Conservation (phyloP, 1,140 invertebrate species). For the Zaprionus africanus region DNA sequence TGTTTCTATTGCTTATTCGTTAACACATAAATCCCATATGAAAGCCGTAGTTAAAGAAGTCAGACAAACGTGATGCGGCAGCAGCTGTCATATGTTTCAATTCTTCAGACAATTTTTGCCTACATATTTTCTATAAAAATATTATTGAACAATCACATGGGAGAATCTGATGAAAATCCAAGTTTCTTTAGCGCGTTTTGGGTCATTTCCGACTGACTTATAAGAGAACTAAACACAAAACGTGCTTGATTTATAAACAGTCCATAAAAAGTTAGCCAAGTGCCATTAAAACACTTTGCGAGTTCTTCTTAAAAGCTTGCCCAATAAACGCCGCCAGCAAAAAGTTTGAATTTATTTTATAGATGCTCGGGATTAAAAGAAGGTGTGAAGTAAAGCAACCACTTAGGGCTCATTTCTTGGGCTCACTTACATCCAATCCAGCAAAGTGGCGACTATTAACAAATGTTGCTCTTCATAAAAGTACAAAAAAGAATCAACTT, state of each 20-base stretch:
- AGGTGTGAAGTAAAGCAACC: constrained; percentile 15
- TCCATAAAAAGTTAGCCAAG: constrained; percentile 30
- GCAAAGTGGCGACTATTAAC: background rate
- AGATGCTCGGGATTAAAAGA: background rate
- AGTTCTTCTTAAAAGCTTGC: constrained; percentile 12
- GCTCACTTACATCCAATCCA: background rate
- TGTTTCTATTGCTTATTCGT: constrained; percentile 15
- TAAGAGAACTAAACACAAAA: background rate
- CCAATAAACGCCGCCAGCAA: background rate
- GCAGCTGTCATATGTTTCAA: constrained; percentile 9
- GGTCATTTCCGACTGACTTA: background rate
- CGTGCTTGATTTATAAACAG: constrained; percentile 32
- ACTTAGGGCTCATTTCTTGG: constrained; percentile 1
- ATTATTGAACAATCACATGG: background rate
- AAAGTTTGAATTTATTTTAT: constrained; percentile 27
- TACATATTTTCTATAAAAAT: constrained; percentile 11
- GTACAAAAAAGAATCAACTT: background rate
- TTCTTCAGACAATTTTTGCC: constrained; percentile 8
- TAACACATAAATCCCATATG: constrained; percentile 35
- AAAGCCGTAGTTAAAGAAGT: background rate
- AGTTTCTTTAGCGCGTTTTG: background rate
- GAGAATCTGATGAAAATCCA: background rate
- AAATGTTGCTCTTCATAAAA: background rate
- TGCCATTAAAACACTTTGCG: constrained; percentile 29
- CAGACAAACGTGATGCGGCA: constrained; percentile 20